Percentiles rank a stretch among this genome's conserved stretches.
phyloP scores from a whole-genome alignment of 2,797 vertebrate genomes.

The Geotria australis region DNA sequence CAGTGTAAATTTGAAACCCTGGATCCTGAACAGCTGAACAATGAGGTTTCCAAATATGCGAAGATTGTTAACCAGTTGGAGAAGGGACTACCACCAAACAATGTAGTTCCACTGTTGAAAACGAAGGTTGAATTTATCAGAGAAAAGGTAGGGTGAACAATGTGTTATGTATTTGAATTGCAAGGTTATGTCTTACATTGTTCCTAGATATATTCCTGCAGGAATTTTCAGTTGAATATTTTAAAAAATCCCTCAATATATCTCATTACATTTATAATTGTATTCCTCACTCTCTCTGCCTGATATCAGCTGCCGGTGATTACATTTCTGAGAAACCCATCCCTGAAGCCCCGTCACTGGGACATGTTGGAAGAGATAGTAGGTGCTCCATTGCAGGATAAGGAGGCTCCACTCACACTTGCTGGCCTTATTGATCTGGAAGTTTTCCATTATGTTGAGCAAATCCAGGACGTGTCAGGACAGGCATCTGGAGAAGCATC shows the following conservation, averaged over 20 bases:
- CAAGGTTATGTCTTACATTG: neutral
- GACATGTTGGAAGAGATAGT: constrained; percentile 15
- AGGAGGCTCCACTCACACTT: constrained; percentile 15
- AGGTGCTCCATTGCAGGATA: constrained; percentile 10
- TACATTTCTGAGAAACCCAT: constrained; percentile 26
- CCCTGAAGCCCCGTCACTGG: constrained; percentile 31
- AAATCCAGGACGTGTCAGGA: constrained; percentile 39
- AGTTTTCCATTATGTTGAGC: constrained; percentile 15
- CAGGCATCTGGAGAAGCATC: constrained; percentile 36
- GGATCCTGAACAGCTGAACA: constrained; percentile 22
- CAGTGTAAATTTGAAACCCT: constrained; percentile 11
- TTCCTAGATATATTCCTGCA: neutral
- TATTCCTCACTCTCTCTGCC: neutral
- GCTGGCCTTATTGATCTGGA: constrained; percentile 13
- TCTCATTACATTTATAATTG: neutral
- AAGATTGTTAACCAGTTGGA: constrained; percentile 35
- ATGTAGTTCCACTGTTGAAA: constrained; percentile 23
- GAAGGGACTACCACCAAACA: constrained; percentile 33
- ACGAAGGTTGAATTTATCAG: constrained; percentile 25
- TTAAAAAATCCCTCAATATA: too few species aligned
- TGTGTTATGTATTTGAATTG: neutral
- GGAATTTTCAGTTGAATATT: too few species aligned
- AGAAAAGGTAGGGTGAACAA: constrained; percentile 18
- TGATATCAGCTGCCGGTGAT: constrained; percentile 27
- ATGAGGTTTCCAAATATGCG: constrained; percentile 25